Evolutionary conservation across 1,140 invertebrate genomes (phyloP), one percentile per base, ranked within the genome.

Genomic region (Drosophila bocki): DNA sequence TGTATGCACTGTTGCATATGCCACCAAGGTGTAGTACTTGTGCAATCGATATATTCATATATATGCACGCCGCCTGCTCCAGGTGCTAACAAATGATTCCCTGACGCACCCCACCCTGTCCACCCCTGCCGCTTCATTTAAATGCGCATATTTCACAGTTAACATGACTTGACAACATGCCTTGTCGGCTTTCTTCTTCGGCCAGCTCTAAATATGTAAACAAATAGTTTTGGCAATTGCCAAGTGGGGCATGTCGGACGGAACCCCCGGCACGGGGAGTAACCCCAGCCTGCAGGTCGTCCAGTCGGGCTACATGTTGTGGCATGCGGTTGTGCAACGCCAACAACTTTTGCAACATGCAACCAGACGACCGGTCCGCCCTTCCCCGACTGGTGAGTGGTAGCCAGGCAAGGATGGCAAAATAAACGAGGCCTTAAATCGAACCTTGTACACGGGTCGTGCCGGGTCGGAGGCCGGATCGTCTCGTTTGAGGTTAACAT

Each of bases 351-450:
- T 84, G 81, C 80, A 84, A 90, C 85, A 88, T 88, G 84, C 81
- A 88, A 84, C 76, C 83, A 91, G 76, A 77, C 77, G 79, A 74
- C 51, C 53, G 39, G 32, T 42, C 45, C 60, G 32, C 47, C 47
- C 47, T 26, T 26, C 41, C 65, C 19, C 54, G 11, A n/a, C 22
- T 44, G 29, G 44, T 11, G 57, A 33, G 47, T 56, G 26, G 42
- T 33, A 67, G 42, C 32, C 22, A 39, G n/a, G 74, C 71, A 22
- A 72, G 79, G 51, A 61, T 65, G 76, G 78, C 72, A 78, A 82
- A 91, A 91, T 91, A 83, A 88, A 91, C 83, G 88, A 91, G 76
- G 88, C 88, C 81, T 91, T 91, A 91, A 91, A 91, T 91, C 87
- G 88, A 91, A 91, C 83, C 81, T 75, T 82, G 86, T 75, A 82